phyloP scores from a whole-genome alignment of 2,113 vertebrate species.

The Oncorhynchus tshawytscha region DNA sequence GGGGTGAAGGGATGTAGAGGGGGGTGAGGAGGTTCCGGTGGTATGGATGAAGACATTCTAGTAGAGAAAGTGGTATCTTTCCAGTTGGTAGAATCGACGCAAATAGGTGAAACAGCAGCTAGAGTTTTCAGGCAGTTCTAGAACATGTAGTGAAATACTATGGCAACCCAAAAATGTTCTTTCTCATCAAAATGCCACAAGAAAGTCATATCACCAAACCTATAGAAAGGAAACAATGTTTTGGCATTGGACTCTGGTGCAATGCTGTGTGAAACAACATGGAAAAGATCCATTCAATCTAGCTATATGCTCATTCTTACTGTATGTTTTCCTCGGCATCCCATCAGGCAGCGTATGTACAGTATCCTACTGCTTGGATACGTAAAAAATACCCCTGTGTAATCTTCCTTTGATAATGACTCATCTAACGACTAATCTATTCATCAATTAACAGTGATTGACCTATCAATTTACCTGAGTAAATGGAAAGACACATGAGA shows the following conservation, averaged over 20 bases:
- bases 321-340: too few relatives aligned
- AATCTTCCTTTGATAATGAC: conserved; percentile 44
- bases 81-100: neutral
- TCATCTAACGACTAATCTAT: conserved; percentile 45
- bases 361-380: conserved; percentile 27
- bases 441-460: conserved; percentile 53
- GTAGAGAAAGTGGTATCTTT: conserved; percentile 16
- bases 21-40: neutral
- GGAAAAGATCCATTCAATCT: too few relatives aligned
- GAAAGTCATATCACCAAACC: too few relatives aligned
- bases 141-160: too few relatives aligned
- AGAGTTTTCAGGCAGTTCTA: too few relatives aligned
- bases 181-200: too few relatives aligned
- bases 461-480: conserved; percentile 48
- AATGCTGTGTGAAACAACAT: too few relatives aligned
- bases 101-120: too few relatives aligned
- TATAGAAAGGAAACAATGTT: too few relatives aligned
- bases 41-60: neutral
- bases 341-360: neutral
- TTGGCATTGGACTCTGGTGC: too few relatives aligned
- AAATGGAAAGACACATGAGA: conserved; percentile 35
- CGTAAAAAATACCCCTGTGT: conserved; percentile 21
- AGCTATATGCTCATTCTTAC: too few relatives aligned
- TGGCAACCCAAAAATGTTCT: too few relatives aligned
- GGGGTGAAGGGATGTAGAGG: neutral